Evolutionary conservation across 2,797 vertebrate species (phyloP).

Genomic region (Sebastolobus alascanus): DNA sequence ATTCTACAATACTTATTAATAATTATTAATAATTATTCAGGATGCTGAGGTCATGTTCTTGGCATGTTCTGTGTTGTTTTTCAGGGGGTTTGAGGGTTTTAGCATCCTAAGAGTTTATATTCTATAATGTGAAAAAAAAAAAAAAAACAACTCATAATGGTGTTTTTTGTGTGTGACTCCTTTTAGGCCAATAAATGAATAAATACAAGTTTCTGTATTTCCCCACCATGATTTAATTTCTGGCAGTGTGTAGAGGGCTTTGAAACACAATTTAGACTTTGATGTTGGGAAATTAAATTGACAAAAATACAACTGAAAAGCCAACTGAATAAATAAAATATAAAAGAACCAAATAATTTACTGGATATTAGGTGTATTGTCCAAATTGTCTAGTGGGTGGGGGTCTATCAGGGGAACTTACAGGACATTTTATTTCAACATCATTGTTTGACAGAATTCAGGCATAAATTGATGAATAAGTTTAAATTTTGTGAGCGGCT

Average conservation of each 20-base stretch:
- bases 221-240: too few relatives aligned
- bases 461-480: neutral
- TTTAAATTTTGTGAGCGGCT: neutral
- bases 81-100: neutral
- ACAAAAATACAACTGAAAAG: neutral
- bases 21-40: neutral
- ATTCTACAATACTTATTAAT: neutral
- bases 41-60: neutral
- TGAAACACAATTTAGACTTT: neutral
- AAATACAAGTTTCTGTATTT: neutral
- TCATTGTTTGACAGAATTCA: neutral
- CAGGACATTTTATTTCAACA: neutral
- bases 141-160: accelerated
- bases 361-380: neutral
- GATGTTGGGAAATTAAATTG: neutral
- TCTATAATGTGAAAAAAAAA: neutral
- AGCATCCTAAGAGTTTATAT: neutral
- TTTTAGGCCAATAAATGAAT: neutral
- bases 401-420: neutral
- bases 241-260: neutral
- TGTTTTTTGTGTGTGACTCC: neutral
- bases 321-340: too few relatives aligned
- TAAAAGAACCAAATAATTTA: neutral
- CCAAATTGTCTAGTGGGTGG: neutral
- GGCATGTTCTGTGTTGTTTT: neutral